Evolutionary conservation across 2,113 vertebrate genomes (phyloP).

Genomic region (Thamnaconus septentrionalis): DNA sequence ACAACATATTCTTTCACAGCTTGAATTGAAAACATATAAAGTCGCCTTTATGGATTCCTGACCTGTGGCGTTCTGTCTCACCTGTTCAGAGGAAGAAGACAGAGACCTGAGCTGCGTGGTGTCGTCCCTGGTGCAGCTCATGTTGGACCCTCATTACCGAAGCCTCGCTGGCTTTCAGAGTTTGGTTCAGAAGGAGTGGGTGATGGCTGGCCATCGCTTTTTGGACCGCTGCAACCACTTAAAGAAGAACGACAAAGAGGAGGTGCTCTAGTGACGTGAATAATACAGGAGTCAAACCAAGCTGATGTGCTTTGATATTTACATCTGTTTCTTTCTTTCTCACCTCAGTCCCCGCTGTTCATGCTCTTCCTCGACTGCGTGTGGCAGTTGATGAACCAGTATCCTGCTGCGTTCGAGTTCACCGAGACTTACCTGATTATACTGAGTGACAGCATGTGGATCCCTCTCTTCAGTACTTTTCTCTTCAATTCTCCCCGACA

Average conservation of each 20-base stretch:
- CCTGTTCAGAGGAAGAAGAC: constrained; percentile 89
- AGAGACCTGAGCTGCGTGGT: constrained; percentile 91
- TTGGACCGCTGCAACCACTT: constrained; percentile 96
- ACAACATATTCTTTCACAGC: too few relatives aligned
- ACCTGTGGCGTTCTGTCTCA: neutral
- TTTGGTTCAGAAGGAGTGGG: constrained; percentile 98
- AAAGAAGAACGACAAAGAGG: constrained; percentile 89
- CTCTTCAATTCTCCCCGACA: constrained; percentile 93
- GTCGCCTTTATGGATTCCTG: neutral
- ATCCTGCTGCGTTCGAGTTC: constrained; percentile 94
- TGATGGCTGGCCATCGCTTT: constrained; percentile 95
- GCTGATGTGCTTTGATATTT: neutral
- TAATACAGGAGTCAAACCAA: neutral
- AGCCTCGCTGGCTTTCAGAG: constrained; percentile 93
- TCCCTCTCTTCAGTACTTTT: constrained; percentile 94
- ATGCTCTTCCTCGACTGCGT: constrained; percentile 93
- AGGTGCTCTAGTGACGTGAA: constrained; percentile 71
- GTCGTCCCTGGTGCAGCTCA: constrained; percentile 90
- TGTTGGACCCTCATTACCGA: constrained; percentile 92
- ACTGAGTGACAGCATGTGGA: constrained; percentile 87
- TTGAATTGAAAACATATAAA: neutral
- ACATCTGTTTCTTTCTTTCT: neutral
- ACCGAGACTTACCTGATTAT: constrained; percentile 91
- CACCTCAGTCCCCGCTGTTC: constrained; percentile 87
- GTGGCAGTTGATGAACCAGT: constrained; percentile 95